A percentile compares a stretch with the other conserved stretches of the same genome.
phyloP scores from a whole-genome alignment of 2,113 vertebrate genomes.

The Malurus elegans region DNA sequence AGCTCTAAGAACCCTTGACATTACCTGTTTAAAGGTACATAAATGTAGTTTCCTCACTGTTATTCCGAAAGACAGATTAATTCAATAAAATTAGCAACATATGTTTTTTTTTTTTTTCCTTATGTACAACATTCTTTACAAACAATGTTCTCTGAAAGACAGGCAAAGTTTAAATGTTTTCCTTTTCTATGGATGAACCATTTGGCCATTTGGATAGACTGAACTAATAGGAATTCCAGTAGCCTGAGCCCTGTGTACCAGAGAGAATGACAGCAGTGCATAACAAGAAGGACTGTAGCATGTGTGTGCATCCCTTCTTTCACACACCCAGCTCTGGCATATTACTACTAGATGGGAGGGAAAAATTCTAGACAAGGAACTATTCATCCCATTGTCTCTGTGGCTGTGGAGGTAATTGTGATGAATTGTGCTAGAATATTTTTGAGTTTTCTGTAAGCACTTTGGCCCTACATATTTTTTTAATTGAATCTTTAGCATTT shows the following conservation, averaged over 20 bases:
- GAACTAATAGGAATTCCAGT: slow-evolving; percentile 28
- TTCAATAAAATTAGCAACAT: background rate
- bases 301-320: background rate
- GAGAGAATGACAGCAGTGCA: background rate
- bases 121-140: background rate
- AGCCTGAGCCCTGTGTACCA: background rate
- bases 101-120: background rate
- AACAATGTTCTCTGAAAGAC: background rate
- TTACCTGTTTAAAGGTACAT: background rate
- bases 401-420: background rate
- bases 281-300: accelerated
- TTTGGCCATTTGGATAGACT: background rate
- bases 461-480: background rate
- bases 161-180: background rate
- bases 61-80: background rate
- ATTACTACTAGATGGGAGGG: background rate
- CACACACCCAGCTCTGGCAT: background rate
- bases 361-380: background rate
- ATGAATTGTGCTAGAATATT: background rate
- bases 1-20: background rate
- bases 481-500: slow-evolving; percentile 20
- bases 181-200: background rate
- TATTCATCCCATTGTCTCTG: background rate
- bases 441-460: background rate
- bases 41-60: background rate